Conservation (phyloP, 2,113 vertebrate species). For the Atherinomorus stipes region DNA sequence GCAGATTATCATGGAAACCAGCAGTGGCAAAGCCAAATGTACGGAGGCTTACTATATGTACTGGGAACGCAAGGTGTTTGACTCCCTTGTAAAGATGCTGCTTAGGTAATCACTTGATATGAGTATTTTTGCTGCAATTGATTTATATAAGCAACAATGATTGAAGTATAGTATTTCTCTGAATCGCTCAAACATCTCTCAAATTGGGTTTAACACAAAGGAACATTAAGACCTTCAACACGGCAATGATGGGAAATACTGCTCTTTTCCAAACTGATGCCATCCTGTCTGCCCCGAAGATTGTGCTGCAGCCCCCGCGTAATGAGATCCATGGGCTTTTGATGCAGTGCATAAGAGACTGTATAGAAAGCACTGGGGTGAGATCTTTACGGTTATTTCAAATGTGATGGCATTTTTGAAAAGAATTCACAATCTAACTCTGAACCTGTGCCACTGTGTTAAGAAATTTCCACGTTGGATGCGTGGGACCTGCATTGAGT, state of each 20-base stretch:
- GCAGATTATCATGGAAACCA: constrained; percentile 84
- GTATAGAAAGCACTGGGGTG: constrained; percentile 91
- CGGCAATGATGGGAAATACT: constrained; percentile 77
- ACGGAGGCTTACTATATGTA: constrained; percentile 88
- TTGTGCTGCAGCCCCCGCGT: constrained; percentile 86
- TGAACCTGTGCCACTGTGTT: neutral
- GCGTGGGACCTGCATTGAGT: constrained; percentile 90
- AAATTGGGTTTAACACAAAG: constrained; percentile 73
- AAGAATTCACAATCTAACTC: neutral
- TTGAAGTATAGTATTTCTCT: neutral
- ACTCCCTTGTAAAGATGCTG: constrained; percentile 87
- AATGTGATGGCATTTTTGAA: neutral
- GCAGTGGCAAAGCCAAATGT: constrained; percentile 85
- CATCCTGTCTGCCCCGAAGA: constrained; percentile 82
- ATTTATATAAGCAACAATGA: neutral
- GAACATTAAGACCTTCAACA: constrained; percentile 88
- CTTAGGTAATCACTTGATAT: constrained; percentile 81
- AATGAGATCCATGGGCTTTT: constrained; percentile 87
- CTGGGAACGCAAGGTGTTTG: constrained; percentile 90
- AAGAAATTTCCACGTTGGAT: constrained; percentile 95
- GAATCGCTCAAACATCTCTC: neutral
- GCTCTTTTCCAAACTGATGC: constrained; percentile 89
- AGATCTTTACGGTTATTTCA: neutral
- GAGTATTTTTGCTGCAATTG: neutral
- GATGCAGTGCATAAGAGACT: constrained; percentile 84